phyloP scores from a whole-genome alignment of 2,888 invertebrate genomes.

The Acanthosepion esculentum region DNA sequence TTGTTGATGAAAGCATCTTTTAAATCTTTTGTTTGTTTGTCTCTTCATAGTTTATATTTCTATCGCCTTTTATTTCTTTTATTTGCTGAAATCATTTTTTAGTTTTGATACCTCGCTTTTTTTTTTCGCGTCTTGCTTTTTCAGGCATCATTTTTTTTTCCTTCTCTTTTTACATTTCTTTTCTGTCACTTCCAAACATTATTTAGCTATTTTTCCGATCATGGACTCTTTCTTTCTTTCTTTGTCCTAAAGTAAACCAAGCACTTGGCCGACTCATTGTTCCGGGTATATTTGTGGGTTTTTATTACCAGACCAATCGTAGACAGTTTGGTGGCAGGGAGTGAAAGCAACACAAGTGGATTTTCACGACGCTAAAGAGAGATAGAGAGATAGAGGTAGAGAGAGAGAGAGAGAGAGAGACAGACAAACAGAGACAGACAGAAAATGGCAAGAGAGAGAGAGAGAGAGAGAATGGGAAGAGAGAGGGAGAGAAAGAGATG shows the following conservation, averaged over 20 bases:
- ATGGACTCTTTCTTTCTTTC: not conserved
- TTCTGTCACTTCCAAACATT: not conserved
- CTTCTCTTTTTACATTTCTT: no score
- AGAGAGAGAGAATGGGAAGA: not conserved
- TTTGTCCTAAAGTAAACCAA: not conserved
- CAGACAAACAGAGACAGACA: not conserved
- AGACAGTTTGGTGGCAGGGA: not conserved
- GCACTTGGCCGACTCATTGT: not conserved
- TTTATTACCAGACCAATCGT: not conserved
- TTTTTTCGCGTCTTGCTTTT: not conserved
- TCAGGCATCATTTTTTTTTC: not conserved
- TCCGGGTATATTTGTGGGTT: not conserved
- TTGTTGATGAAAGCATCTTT: no score
- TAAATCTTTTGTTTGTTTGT: not conserved
- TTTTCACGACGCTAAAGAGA: not conserved
- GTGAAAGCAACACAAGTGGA: not conserved
- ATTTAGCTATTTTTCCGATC: not conserved
- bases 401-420: constrained; percentile 20
- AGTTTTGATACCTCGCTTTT: not conserved
- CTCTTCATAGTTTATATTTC: not conserved
- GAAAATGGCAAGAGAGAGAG: not conserved
- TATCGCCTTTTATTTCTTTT: not conserved
- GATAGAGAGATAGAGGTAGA: not conserved
- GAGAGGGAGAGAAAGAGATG: not conserved
- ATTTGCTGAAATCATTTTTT: not conserved